Conservation (phyloP, 2,888 invertebrate genomes). For the Pilophorus perplexus region DNA sequence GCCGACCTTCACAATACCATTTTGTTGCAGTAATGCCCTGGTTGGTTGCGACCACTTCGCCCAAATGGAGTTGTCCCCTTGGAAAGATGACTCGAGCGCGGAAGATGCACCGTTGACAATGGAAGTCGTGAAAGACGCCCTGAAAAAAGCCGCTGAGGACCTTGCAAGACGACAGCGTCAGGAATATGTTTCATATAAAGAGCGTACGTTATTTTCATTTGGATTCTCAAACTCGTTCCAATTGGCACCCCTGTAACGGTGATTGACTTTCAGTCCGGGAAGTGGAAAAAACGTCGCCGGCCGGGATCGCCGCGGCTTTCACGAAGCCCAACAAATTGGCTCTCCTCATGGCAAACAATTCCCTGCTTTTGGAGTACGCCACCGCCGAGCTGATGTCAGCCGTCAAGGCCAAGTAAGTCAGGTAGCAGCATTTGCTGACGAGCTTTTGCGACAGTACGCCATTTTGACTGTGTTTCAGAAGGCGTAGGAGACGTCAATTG, state of each 20-base stretch:
- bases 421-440: conserved; percentile 8
- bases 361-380: conserved; percentile 79
- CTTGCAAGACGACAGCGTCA: conserved; percentile 71
- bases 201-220: no score
- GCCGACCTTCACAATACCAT: neutral
- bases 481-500: conserved; percentile 71
- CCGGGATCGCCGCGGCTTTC: conserved; percentile 84
- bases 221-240: neutral
- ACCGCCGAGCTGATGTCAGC: conserved; percentile 77
- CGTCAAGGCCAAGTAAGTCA: conserved; percentile 53
- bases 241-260: neutral
- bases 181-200: conserved; percentile 78
- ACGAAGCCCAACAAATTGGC: conserved; percentile 85
- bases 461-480: conserved; percentile 3
- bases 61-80: conserved; percentile 65
- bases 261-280: conserved; percentile 61
- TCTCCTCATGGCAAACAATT: conserved; percentile 77
- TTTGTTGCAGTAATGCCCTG: conserved; percentile 61
- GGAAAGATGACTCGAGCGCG: conserved; percentile 56
- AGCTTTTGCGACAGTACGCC: neutral
- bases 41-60: conserved; percentile 72
- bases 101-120: conserved; percentile 65
- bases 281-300: conserved; percentile 80
- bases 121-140: conserved; percentile 69
- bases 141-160: conserved; percentile 76